Conservation (phyloP, 2,888 invertebrate species). For the Lydus trimaculatus region DNA sequence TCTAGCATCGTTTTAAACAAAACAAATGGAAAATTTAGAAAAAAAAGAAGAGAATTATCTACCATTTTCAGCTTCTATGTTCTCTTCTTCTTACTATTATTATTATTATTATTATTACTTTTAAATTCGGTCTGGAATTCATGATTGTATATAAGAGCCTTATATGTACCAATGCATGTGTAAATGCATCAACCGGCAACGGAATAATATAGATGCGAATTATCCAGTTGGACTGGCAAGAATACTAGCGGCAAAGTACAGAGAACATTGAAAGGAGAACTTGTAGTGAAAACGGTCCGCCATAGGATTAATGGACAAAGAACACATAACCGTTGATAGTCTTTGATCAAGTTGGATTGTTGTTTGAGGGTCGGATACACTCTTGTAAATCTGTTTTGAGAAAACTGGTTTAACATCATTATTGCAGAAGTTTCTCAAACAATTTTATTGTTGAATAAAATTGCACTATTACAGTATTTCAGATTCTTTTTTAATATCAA, state of each 20-base stretch:
- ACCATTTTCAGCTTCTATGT: neutral
- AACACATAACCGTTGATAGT: constrained; percentile 10
- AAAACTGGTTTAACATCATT: constrained; percentile 30
- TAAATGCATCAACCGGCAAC: constrained; percentile 27
- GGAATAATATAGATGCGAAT: constrained; percentile 27
- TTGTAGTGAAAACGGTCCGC: constrained; percentile 19
- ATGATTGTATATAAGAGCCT: neutral
- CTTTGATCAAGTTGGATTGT: constrained; percentile 24
- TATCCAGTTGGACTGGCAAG: constrained; percentile 26
- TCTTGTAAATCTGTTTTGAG: constrained; percentile 23
- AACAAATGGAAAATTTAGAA: constrained; percentile 16
- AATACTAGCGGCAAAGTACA: constrained; percentile 27
- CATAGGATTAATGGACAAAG: constrained; percentile 24
- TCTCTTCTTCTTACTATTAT: neutral
- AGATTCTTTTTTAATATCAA: neutral
- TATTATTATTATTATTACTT: constrained; percentile 1
- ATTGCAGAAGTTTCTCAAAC: constrained; percentile 28
- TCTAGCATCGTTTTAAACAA: constrained; percentile 11
- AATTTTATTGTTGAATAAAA: constrained; percentile 14
- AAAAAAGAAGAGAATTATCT: neutral
- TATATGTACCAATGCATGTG: constrained; percentile 7
- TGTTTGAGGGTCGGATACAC: constrained; percentile 14
- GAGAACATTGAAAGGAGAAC: constrained; percentile 21
- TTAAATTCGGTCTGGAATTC: constrained; percentile 5
- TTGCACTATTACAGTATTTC: neutral